These are phyloP conservation scores for Musca domestica DNA, from an alignment of 1,140 invertebrate species.

Conservation along the genomic window DNA sequence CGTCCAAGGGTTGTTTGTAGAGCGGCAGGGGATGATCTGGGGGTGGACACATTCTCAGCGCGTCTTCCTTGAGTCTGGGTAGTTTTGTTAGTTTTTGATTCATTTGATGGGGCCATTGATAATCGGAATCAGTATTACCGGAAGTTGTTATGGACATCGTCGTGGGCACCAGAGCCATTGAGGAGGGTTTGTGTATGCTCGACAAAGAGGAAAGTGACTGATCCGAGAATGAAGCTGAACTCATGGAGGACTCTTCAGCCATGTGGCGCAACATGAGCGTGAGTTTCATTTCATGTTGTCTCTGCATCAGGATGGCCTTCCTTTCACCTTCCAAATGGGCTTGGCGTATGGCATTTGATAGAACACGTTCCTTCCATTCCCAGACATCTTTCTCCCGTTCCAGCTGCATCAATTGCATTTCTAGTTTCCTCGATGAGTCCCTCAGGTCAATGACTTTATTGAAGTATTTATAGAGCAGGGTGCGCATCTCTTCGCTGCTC, in stretches of 20 bases:
- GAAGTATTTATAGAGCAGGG: slow-evolving; percentile 83
- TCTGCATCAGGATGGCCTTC: slow-evolving; percentile 59
- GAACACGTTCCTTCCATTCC: slow-evolving; percentile 57
- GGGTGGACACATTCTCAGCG: too few relatives aligned
- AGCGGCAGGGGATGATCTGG: too few relatives aligned
- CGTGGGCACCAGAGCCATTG: slow-evolving; percentile 18
- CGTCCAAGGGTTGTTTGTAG: too few relatives aligned
- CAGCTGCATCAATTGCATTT: slow-evolving; percentile 62
- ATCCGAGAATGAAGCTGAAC: slow-evolving; percentile 38
- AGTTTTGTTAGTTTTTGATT: too few relatives aligned
- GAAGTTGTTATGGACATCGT: slow-evolving; percentile 10
- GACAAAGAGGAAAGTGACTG: background rate
- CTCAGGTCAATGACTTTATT: slow-evolving; percentile 80
- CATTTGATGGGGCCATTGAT: slow-evolving; percentile 26
- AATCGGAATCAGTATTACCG: slow-evolving; percentile 39
- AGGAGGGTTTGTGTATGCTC: slow-evolving; percentile 28
- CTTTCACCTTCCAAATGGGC: slow-evolving; percentile 60
- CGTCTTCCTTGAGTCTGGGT: too few relatives aligned
- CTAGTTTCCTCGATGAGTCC: slow-evolving; percentile 67
- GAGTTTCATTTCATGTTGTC: slow-evolving; percentile 63
- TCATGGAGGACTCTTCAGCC: slow-evolving; percentile 58
- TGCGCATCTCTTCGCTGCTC: slow-evolving; percentile 75
- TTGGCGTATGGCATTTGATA: slow-evolving; percentile 60
- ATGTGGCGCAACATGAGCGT: slow-evolving; percentile 62
- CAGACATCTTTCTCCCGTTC: slow-evolving; percentile 55